Evolutionary conservation across 2,888 invertebrate genomes (phyloP), one percentile per base, ranked within the genome.

Genomic region (Drosophila picticornis): DNA sequence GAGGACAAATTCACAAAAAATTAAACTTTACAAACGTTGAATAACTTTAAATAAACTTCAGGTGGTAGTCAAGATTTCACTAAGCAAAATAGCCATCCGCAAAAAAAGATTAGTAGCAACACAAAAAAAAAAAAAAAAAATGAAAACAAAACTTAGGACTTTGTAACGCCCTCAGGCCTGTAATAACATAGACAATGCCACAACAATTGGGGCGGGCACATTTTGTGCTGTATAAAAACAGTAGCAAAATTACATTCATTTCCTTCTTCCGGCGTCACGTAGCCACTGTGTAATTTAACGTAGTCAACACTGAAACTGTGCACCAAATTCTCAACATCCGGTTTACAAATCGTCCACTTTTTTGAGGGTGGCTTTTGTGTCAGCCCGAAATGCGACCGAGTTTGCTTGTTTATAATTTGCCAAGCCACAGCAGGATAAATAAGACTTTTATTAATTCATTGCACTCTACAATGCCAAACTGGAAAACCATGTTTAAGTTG

Each of bases 211-310:
- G 51, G 50, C 16, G 29, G 38, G 40, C 25, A 19, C 57, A 69
- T 81, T 77, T 60, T 38, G 38, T 62, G 73, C 59, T 65, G 51
- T 36, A 22, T 32, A 56, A 50, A 55, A 60, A 29, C 48, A 74
- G 50, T 27, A 61, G 36, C 63, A 63, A 48, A 43, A 88, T 85
- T 88, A 86, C 75, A 81, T 73, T 81, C 71, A 77, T 86, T 86
- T 85, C 80, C 84, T 64, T 66, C 87, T 77, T 81, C 89, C 87
- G 83, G 72, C 71, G 73, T 88, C 89, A 88, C 87, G 89, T 88
- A 77, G 84, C 81, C 84, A 72, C 77, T 72, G 58, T 62, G 64
- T 66, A 43, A 72, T 62, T 19, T 19, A 50, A 50, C 19, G 19
- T 19, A 50, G 27, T 29, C 50, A 50, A 27, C 46, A 25, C 25